phyloP scores from a whole-genome alignment of 2,113 vertebrate genomes.

The Sitta europaea region DNA sequence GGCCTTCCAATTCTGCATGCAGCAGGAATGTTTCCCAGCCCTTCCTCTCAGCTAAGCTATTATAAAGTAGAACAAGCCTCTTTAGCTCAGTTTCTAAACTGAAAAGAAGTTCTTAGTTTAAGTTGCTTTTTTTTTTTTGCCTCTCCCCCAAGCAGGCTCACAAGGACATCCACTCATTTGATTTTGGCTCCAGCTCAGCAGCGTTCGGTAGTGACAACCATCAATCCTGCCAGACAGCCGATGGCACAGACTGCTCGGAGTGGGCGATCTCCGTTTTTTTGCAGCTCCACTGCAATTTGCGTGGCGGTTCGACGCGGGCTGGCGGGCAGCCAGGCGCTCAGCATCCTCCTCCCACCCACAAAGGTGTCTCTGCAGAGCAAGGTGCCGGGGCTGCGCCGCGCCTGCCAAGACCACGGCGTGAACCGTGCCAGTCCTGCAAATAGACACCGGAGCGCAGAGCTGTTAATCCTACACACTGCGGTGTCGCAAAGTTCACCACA shows the following conservation, averaged over 20 bases:
- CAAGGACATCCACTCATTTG: conserved; percentile 48
- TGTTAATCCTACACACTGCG: background rate
- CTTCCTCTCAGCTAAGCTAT: background rate
- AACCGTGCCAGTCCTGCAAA: conserved; percentile 34
- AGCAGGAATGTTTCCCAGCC: background rate
- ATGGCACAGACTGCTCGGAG: conserved; percentile 49
- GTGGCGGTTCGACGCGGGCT: background rate
- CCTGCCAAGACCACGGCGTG: conserved; percentile 4
- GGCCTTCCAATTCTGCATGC: background rate
- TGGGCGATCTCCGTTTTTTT: conserved; percentile 26
- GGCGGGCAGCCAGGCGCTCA: conserved; percentile 18
- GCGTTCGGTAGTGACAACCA: conserved; percentile 48
- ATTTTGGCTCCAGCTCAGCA: conserved; percentile 49
- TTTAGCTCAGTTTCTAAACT: conserved; percentile 19
- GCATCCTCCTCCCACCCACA: conserved; percentile 37
- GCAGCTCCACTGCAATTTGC: conserved; percentile 31
- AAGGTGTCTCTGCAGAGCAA: conserved; percentile 54
- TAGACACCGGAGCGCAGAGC: background rate
- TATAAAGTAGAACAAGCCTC: background rate
- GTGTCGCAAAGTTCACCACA: background rate
- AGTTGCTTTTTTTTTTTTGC: background rate
- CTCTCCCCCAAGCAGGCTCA: background rate
- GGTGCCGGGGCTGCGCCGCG: background rate
- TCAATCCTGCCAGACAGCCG: conserved; percentile 60
- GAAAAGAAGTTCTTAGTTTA: conserved; percentile 15